phyloP scores from a whole-genome alignment of 2,113 vertebrate genomes.

The Oncorhynchus keta region DNA sequence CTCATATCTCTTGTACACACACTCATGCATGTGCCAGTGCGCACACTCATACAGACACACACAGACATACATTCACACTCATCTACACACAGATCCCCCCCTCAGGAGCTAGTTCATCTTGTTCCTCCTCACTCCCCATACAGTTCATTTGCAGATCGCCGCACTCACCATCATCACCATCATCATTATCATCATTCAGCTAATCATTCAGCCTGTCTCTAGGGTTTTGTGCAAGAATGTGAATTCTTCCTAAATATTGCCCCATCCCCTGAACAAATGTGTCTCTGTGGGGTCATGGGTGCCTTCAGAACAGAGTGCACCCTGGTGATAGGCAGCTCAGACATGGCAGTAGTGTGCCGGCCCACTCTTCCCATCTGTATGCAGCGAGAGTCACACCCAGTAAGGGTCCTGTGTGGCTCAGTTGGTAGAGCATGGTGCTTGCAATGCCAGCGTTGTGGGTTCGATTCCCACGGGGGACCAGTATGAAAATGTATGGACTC shows the following conservation, averaged over 20 bases:
- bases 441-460: too few relatives aligned
- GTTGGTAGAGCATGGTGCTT: too few relatives aligned
- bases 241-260: too few relatives aligned
- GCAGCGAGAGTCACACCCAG: slow-evolving; percentile 42
- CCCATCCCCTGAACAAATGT: too few relatives aligned
- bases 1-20: background rate
- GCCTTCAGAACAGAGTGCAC: background rate
- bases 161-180: background rate
- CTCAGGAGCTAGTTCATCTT: background rate
- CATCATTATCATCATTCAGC: slow-evolving; percentile 9
- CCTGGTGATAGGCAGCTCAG: too few relatives aligned
- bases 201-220: slow-evolving; percentile 18
- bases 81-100: background rate
- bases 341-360: too few relatives aligned
- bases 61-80: too few relatives aligned
- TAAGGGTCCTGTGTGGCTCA: too few relatives aligned
- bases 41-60: too few relatives aligned
- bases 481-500: too few relatives aligned
- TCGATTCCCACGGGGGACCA: too few relatives aligned
- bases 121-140: slow-evolving; percentile 18
- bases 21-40: background rate
- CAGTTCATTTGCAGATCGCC: slow-evolving; percentile 19
- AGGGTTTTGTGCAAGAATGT: slow-evolving; percentile 23
- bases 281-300: too few relatives aligned
- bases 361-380: background rate